phyloP scores from a whole-genome alignment of 2,797 vertebrate genomes.

The Xenentodon cancila region DNA sequence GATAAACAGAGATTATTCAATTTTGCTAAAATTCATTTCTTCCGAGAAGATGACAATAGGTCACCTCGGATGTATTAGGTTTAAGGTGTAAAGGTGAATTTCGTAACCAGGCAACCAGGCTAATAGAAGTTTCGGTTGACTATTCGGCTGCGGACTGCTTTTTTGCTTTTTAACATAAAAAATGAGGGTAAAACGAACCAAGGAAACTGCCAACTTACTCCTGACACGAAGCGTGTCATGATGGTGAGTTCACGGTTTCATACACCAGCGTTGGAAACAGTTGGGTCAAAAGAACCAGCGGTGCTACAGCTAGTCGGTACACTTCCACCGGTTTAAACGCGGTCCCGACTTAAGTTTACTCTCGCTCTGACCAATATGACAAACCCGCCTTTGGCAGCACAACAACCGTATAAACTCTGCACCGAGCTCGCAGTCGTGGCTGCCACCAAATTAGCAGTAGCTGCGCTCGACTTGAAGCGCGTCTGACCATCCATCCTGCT shows the following conservation, averaged over 20 bases:
- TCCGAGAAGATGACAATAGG: too few relatives aligned
- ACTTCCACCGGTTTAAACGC: constrained; percentile 44
- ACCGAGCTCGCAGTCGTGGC: constrained; percentile 21
- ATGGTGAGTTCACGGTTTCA: background rate
- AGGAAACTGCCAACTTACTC: background rate
- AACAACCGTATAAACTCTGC: constrained; percentile 1
- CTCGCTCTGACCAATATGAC: background rate
- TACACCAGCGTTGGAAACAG: constrained; percentile 12
- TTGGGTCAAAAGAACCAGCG: constrained; percentile 26
- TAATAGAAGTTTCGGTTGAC: too few relatives aligned
- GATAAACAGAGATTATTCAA: background rate
- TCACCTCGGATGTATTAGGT: too few relatives aligned
- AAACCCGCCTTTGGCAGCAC: background rate
- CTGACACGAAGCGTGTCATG: constrained; percentile 25
- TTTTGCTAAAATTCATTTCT: background rate
- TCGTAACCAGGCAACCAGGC: too few relatives aligned
- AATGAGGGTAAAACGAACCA: too few relatives aligned
- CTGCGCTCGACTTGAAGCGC: constrained; percentile 28
- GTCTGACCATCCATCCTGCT: constrained; percentile 26
- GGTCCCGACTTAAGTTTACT: too few relatives aligned
- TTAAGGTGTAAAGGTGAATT: too few relatives aligned
- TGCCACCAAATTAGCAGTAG: constrained; percentile 56
- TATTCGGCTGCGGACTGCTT: too few relatives aligned
- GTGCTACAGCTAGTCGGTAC: constrained; percentile 52
- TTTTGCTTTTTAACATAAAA: too few relatives aligned